Conservation (phyloP, 2,113 vertebrate species). For the Ascaphus truei region DNA sequence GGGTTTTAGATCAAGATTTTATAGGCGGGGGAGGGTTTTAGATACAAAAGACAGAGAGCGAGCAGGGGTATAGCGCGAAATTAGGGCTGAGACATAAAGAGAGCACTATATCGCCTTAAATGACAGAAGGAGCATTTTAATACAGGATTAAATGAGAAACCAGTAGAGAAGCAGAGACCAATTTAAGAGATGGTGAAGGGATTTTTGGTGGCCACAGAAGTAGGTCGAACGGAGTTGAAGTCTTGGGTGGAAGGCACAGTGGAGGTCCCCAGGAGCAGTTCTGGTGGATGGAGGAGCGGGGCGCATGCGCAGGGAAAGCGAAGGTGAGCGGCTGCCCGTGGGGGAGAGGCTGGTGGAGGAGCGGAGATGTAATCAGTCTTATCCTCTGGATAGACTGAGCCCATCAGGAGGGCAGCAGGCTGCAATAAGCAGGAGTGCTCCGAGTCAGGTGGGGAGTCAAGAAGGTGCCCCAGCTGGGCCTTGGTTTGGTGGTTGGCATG, state of each 20-base stretch:
- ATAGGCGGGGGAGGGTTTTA: too few species aligned
- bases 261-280: neutral
- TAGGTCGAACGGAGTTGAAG: too few species aligned
- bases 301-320: neutral
- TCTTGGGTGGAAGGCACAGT: accelerated
- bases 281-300: neutral
- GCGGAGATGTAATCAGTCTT: accelerated
- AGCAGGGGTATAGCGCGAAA: too few species aligned
- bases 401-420: neutral
- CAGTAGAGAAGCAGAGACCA: neutral
- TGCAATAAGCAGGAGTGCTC: too few species aligned
- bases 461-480: too few species aligned
- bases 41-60: too few species aligned
- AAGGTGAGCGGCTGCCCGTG: too few species aligned
- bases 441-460: too few species aligned
- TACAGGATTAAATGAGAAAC: neutral
- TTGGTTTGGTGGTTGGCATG: too few species aligned
- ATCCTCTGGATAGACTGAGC: neutral
- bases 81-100: too few species aligned
- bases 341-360: neutral
- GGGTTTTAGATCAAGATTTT: too few species aligned
- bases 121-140: neutral
- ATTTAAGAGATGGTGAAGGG: too few species aligned
- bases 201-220: neutral
- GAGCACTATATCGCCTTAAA: neutral